These are phyloP conservation scores for Brachyopa scutellaris DNA, from an alignment of 2,888 invertebrate genomes.

Conservation along the genomic window DNA sequence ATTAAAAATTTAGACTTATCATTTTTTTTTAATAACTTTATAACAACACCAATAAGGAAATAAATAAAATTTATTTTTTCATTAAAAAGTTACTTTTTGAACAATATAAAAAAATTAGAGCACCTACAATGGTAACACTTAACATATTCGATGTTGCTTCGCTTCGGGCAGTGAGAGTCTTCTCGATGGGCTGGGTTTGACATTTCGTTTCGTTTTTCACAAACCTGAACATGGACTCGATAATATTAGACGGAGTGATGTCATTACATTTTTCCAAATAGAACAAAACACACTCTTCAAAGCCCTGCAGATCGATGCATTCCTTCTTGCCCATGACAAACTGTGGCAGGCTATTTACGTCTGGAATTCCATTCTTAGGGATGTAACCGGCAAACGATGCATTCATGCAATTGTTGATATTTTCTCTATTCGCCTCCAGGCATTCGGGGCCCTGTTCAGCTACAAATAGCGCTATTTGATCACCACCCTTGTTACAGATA, in stretches of 20 bases:
- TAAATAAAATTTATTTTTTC: too few relatives aligned
- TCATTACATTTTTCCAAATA: constrained; percentile 85
- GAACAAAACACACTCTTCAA: constrained; percentile 79
- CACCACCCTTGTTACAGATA: constrained; percentile 90
- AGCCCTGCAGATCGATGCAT: constrained; percentile 79
- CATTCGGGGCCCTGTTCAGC: constrained; percentile 92
- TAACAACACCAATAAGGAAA: too few relatives aligned
- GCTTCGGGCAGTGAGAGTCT: constrained; percentile 24
- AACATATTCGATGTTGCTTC: not conserved
- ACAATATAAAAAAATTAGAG: too few relatives aligned
- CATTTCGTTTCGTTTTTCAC: constrained; percentile 87
- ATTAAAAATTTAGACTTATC: too few relatives aligned
- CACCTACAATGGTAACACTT: not conserved
- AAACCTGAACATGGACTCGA: constrained; percentile 89
- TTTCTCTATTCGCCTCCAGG: constrained; percentile 84
- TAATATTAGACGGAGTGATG: constrained; percentile 90
- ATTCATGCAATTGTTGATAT: constrained; percentile 86
- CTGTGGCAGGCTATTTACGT: constrained; percentile 82
- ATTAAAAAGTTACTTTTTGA: too few relatives aligned
- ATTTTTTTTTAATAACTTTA: too few relatives aligned
- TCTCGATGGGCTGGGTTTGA: constrained; percentile 56
- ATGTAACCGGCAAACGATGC: constrained; percentile 84
- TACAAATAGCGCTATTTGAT: constrained; percentile 91
- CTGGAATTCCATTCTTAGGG: constrained; percentile 80
- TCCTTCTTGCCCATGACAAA: constrained; percentile 84